phyloP scores from a whole-genome alignment of 2,113 vertebrate species.

The Tamias sibiricus region DNA sequence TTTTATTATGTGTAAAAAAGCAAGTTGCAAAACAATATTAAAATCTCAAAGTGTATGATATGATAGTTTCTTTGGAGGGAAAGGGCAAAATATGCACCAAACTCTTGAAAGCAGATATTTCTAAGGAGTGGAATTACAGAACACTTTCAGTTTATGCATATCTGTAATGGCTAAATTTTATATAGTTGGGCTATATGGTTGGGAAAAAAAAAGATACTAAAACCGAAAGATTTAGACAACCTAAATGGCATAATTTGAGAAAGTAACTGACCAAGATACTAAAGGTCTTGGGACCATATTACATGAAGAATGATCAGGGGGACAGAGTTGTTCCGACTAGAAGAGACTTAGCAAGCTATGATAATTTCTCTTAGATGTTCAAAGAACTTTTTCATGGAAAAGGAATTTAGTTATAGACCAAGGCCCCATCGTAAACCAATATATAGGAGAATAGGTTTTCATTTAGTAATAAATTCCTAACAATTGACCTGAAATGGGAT shows the following conservation, averaged over 20 bases:
- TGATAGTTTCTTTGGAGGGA: neutral
- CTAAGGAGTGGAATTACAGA: neutral
- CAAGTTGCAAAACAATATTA: neutral
- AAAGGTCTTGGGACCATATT: neutral
- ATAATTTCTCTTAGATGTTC: neutral
- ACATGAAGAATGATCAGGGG: neutral
- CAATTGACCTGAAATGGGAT: neutral
- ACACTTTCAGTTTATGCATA: neutral
- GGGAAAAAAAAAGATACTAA: conserved; percentile 24
- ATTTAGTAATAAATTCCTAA: conserved; percentile 4
- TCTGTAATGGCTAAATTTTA: conserved; percentile 36
- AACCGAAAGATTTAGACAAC: conserved; percentile 6
- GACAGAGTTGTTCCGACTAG: neutral
- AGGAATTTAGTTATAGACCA: neutral
- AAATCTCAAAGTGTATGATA: neutral
- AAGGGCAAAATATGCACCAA: neutral
- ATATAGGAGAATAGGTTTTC: neutral
- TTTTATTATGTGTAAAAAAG: neutral
- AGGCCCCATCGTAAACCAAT: neutral
- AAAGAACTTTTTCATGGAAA: neutral
- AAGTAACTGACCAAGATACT: neutral
- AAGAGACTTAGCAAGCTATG: neutral
- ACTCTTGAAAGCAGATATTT: neutral
- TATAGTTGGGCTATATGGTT: conserved; percentile 45
- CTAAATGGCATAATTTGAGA: neutral